Percentiles rank a stretch among this genome's conserved stretches.
These are phyloP conservation scores for Oenanthe melanoleuca DNA, from an alignment of 2,113 vertebrate genomes.

Conservation along the genomic window DNA sequence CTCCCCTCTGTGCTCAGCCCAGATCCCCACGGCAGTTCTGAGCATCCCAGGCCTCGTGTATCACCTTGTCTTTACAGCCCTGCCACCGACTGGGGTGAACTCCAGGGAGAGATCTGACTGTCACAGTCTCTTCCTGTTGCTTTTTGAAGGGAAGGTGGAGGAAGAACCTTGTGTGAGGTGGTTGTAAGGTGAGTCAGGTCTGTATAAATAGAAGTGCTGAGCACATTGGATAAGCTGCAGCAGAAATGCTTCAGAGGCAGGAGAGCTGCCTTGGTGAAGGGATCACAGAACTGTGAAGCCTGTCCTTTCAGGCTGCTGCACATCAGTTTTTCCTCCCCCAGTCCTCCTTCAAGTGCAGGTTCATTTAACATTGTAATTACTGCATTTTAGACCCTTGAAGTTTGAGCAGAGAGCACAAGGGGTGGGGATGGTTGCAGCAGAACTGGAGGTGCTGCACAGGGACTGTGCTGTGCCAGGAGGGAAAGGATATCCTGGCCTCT, in stretches of 20 bases:
- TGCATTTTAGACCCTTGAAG: not conserved
- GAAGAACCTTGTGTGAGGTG: not conserved
- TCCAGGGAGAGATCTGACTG: not conserved
- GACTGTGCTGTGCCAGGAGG: not conserved
- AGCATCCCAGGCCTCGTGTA: not conserved
- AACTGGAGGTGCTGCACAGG: not conserved
- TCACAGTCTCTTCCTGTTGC: not conserved
- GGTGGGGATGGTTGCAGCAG: not conserved
- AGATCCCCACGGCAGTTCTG: rapidly evolving
- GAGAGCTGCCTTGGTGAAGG: not conserved
- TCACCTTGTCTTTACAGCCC: not conserved
- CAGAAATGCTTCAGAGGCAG: not conserved
- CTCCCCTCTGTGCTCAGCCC: not conserved
- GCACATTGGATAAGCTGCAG: not conserved
- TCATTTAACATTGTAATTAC: not conserved
- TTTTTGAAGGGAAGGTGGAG: not conserved
- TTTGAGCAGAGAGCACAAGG: not conserved
- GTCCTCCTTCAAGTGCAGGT: not conserved
- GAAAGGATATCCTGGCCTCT: not conserved
- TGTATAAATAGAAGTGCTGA: slow-evolving; percentile 36
- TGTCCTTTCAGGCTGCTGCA: not conserved
- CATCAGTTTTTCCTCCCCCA: not conserved
- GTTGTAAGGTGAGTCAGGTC: not conserved
- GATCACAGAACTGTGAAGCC: not conserved
- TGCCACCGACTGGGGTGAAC: rapidly evolving